Percentiles rank a stretch among this genome's conserved stretches.
These are phyloP conservation scores for Daphoenositta chrysoptera DNA, from an alignment of 2,113 vertebrate genomes.

Conservation along the genomic window DNA sequence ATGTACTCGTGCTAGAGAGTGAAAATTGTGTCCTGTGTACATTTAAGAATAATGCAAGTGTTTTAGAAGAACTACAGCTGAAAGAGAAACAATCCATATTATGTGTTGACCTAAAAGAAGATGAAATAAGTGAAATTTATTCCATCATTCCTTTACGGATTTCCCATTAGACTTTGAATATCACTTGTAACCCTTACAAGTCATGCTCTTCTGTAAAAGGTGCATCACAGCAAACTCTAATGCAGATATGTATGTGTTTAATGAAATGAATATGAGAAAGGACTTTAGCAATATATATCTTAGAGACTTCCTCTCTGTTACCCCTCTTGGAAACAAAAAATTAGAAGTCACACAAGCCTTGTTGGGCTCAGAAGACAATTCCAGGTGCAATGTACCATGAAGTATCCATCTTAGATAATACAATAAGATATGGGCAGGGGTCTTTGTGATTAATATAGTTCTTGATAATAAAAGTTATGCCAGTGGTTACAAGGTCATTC, in stretches of 20 bases:
- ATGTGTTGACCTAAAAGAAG: not conserved
- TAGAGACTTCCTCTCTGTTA: not conserved
- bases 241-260: not conserved
- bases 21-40: not conserved
- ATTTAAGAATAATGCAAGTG: not conserved
- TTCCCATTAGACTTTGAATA: constrained; percentile 3
- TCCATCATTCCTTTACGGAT: not conserved
- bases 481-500: not conserved
- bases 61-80: not conserved
- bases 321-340: not conserved
- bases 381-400: not conserved
- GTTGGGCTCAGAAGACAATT: not conserved
- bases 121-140: not conserved
- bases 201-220: not conserved
- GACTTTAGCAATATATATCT: not conserved
- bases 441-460: not conserved
- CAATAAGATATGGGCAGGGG: not conserved
- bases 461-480: not conserved
- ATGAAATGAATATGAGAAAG: not conserved
- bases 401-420: not conserved
- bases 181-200: not conserved
- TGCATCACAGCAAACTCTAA: not conserved
- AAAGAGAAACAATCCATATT: not conserved
- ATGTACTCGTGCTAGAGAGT: not conserved
- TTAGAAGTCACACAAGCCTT: not conserved